These are phyloP conservation scores for Synanthedon tipuliformis DNA, from an alignment of 2,888 invertebrate genomes.

Conservation along the genomic window DNA sequence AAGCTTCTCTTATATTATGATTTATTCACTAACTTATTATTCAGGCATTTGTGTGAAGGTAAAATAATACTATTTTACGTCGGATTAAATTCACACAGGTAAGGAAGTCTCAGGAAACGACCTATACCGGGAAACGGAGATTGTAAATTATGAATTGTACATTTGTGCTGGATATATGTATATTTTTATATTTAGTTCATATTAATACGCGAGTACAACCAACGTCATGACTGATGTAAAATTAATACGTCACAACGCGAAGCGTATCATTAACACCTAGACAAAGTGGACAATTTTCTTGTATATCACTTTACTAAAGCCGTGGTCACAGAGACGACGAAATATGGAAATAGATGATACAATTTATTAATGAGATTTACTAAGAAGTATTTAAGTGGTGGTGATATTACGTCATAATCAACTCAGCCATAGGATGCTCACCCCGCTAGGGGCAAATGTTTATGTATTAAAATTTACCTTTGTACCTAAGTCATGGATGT, in stretches of 20 bases:
- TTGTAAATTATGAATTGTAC: not conserved
- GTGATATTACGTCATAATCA: no score
- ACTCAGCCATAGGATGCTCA: no score
- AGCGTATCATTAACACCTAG: not conserved
- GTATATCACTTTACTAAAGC: not conserved
- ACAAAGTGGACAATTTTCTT: not conserved
- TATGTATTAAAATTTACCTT: no score
- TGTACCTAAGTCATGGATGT: no score
- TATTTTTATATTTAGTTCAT: not conserved
- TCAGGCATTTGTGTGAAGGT: not conserved
- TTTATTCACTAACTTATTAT: not conserved
- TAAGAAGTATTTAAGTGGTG: no score
- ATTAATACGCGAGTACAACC: no score
- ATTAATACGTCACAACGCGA: not conserved
- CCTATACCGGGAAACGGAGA: not conserved
- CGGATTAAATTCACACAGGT: not conserved
- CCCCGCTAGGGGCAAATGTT: no score
- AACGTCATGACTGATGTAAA: not conserved
- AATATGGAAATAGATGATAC: not conserved
- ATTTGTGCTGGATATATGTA: constrained; percentile 2
- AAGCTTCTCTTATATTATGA: not conserved
- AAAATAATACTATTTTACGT: not conserved
- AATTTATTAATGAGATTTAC: no score
- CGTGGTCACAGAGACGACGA: not conserved
- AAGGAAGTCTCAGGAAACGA: not conserved